These are phyloP conservation scores for Euproctis similis DNA, from an alignment of 2,888 invertebrate species.

Conservation along the genomic window DNA sequence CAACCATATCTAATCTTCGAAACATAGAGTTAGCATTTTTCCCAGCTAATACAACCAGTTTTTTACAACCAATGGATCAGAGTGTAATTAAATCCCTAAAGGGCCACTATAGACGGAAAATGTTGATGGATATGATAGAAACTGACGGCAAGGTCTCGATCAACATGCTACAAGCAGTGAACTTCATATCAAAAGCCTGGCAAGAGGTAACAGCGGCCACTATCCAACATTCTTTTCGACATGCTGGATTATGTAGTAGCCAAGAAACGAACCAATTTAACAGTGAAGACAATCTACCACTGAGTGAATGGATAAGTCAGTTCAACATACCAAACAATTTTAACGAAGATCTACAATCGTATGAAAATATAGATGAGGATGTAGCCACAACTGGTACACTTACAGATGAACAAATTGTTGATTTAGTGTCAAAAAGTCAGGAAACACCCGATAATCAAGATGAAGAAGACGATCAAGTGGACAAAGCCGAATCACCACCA, in stretches of 20 bases:
- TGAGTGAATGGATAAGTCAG: too few relatives aligned
- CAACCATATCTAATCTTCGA: constrained; percentile 14
- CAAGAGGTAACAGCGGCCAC: constrained; percentile 16
- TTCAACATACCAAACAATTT: not conserved
- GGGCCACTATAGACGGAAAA: constrained; percentile 22
- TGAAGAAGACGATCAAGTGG: too few relatives aligned
- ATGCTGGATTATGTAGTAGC: constrained; percentile 8
- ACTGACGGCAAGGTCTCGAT: constrained; percentile 20
- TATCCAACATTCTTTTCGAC: constrained; percentile 19
- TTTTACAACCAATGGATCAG: constrained; percentile 29
- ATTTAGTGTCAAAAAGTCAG: too few relatives aligned
- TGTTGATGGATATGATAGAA: constrained; percentile 10
- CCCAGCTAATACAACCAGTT: constrained; percentile 27
- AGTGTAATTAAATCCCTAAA: constrained; percentile 26
- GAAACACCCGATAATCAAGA: too few relatives aligned
- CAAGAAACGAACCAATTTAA: too few relatives aligned
- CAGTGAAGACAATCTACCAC: too few relatives aligned
- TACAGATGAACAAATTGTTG: too few relatives aligned
- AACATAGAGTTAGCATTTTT: too few relatives aligned
- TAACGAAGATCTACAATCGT: not conserved
- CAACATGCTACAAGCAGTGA: constrained; percentile 25
- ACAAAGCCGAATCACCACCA: too few relatives aligned
- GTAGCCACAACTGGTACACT: too few relatives aligned
- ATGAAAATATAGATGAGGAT: too few relatives aligned
- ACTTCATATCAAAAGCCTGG: constrained; percentile 15